Conservation (phyloP, 2,797 vertebrate species). For the Gila robusta region DNA sequence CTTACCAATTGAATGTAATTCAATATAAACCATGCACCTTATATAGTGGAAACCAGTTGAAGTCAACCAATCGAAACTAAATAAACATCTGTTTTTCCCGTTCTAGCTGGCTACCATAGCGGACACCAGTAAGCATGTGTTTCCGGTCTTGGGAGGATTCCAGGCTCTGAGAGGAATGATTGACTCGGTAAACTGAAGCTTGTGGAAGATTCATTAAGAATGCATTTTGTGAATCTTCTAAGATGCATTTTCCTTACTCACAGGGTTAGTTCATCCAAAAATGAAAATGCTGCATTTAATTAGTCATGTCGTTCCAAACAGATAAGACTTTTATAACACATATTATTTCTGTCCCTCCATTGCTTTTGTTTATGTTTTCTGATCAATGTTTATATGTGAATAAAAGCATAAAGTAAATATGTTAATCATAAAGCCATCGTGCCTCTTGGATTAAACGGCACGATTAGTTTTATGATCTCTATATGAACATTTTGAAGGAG, state of each 20-base stretch:
- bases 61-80: neutral
- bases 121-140: constrained; percentile 90
- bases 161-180: constrained; percentile 87
- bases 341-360: neutral
- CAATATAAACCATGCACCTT: neutral
- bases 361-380: neutral
- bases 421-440: neutral
- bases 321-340: neutral
- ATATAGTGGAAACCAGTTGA: neutral
- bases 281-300: neutral
- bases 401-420: neutral
- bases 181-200: constrained; percentile 83
- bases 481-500: neutral
- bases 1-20: neutral
- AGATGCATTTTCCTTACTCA: neutral
- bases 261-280: neutral
- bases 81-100: constrained; percentile 60
- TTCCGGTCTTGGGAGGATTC: constrained; percentile 91
- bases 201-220: neutral
- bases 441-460: neutral
- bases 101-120: constrained; percentile 90
- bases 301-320: neutral
- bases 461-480: neutral
- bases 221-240: neutral
- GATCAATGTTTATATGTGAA: neutral